Base-by-base conservation (phyloP, 2,113 vertebrate species). In the Sebastes fasciatus region DNA sequence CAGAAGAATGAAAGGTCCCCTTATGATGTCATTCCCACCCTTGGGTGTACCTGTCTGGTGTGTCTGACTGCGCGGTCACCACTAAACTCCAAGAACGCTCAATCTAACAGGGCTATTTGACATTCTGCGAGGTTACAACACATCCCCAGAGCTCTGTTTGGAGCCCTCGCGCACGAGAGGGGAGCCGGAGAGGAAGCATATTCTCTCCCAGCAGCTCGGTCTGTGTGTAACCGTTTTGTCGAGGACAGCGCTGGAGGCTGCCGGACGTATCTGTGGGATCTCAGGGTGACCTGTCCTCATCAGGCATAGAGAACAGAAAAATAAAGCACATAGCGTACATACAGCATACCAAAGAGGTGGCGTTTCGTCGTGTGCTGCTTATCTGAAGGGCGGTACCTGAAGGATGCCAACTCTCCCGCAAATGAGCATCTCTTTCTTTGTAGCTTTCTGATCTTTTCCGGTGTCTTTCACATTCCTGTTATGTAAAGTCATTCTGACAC, bases 271-370 rank as follows among this genome's bases (percentile, higher is more conserved):
- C 86, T 51, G 70, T 77, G 82, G 77, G 77, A 89, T 90, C 82
- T 92, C 88, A 91, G 88, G 90, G 89, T 90, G 91, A 93, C 93
- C 92, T 64, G 86, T 86, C 66, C 86, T 90, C 87, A 9, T 85
- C 88, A 83, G 40, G 72, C 49, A 72, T 23, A 69, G 62, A 58
- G 78, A 65, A 63, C 68, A 84, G 48, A 82, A 88, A 78, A 87
- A 82, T 62, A 82, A 79, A 79, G 49, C 45, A 52, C 54, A 23
- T 8, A 57, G n/a, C 74, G 51, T 64, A 60, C 64, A 76, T n/a
- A 26, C 70, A 3, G 87, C 82, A 92, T 92, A 86, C 86, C 70
- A 91, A 92, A 87, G 79, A 87, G 88, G 67, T 9, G n/a, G 12
- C 54, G n/a, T 70, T 62, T 77, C 55, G 69, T 58, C 46, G 19